phyloP scores from a whole-genome alignment of 2,888 invertebrate genomes.

The Eumerus sabulonum region DNA sequence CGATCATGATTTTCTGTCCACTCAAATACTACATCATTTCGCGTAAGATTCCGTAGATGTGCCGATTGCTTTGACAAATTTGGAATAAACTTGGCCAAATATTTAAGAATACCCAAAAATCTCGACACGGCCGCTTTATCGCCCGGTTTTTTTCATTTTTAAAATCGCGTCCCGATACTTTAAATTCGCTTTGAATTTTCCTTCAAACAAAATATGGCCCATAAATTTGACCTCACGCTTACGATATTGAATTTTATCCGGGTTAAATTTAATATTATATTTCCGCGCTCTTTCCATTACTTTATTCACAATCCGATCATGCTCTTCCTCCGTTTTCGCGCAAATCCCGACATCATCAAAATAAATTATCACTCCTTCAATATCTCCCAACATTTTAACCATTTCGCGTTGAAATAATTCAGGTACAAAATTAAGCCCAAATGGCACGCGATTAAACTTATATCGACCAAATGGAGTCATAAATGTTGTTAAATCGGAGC shows the following conservation, averaged over 20 bases:
- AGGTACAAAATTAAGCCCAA: conserved; percentile 70
- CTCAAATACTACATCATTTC: conserved; percentile 46
- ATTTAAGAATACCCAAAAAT: too few species aligned
- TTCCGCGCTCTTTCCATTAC: conserved; percentile 49
- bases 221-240: neutral
- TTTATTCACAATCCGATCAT: too few species aligned
- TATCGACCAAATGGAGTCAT: conserved; percentile 69
- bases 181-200: neutral
- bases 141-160: neutral
- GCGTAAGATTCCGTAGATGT: conserved; percentile 40
- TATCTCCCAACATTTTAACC: conserved; percentile 73
- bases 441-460: conserved; percentile 41
- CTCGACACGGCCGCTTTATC: too few species aligned
- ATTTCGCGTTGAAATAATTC: conserved; percentile 74
- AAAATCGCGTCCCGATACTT: neutral
- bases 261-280: conserved; percentile 69
- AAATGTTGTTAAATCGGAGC: conserved; percentile 69
- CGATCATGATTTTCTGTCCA: too few species aligned
- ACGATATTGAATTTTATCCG: too few species aligned
- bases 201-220: neutral
- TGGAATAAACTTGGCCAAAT: too few species aligned
- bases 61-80: too few species aligned
- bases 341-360: conserved; percentile 73
- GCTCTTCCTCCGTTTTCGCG: conserved; percentile 53
- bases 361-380: too few species aligned